A percentile compares a stretch with the other conserved stretches of the same genome.
Conservation (phyloP, 2,888 invertebrate genomes). For the Hydrotaea cyrtoneurina region DNA sequence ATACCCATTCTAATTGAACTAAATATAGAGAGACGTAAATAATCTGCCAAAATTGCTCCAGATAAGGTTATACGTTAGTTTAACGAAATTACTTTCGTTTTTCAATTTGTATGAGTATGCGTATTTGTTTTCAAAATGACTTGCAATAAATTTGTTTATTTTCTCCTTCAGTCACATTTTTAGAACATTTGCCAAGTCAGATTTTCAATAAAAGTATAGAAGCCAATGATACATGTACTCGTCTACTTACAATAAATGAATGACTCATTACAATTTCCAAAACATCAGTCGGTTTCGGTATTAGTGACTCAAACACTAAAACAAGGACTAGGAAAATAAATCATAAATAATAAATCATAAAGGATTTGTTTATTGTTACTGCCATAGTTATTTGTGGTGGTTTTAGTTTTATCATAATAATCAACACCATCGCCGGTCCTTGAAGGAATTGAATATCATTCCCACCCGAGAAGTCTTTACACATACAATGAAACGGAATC, state of each 20-base stretch:
- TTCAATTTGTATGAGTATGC: background rate
- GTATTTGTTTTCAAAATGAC: slow-evolving; percentile 26
- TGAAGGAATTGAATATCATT: slow-evolving; percentile 7
- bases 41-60: background rate
- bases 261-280: slow-evolving; percentile 9
- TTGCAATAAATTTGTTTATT: background rate
- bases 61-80: background rate
- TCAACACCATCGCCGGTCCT: background rate
- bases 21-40: background rate
- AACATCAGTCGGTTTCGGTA: background rate
- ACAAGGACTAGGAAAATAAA: background rate
- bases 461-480: background rate
- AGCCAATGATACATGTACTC: slow-evolving; percentile 32
- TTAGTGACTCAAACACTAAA: too few species aligned
- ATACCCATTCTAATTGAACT: background rate
- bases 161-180: background rate
- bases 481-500: background rate
- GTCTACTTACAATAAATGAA: background rate
- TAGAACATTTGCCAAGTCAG: slow-evolving; percentile 40
- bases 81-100: background rate
- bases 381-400: background rate
- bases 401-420: background rate
- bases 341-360: slow-evolving; percentile 54
- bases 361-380: slow-evolving; percentile 20
- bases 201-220: slow-evolving; percentile 48